Conservation (phyloP, 2,888 invertebrate genomes). For the Thelaira solivaga region DNA sequence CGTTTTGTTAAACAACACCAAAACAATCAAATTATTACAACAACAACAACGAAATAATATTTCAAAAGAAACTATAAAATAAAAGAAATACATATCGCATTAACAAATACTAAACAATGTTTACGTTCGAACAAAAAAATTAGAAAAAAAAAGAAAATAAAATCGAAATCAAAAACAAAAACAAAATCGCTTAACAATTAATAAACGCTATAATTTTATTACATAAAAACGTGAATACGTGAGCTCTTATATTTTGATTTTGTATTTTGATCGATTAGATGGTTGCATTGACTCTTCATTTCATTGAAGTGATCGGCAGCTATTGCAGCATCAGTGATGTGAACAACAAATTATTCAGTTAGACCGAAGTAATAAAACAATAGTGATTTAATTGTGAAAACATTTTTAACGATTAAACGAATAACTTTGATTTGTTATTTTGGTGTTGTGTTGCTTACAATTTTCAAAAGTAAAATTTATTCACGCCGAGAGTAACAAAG, state of each 20-base stretch:
- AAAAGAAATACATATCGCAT: not conserved
- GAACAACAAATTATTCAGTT: too few species aligned
- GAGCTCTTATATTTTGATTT: conserved; percentile 1
- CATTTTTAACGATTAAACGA: too few species aligned
- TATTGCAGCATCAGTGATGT: not conserved
- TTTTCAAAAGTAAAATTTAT: too few species aligned
- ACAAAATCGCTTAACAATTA: conserved; percentile 1
- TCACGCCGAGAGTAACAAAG: too few species aligned
- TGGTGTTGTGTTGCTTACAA: too few species aligned
- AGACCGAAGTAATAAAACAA: too few species aligned
- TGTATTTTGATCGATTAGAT: conserved; percentile 31
- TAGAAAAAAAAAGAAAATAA: not conserved
- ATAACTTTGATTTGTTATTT: too few species aligned
- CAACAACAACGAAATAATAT: conserved; percentile 4
- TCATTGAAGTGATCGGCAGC: not conserved
- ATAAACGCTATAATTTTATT: conserved; percentile 52
- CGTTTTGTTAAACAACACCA: conserved; percentile 39
- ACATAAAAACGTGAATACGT: conserved; percentile 60
- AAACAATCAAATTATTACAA: conserved; percentile 10
- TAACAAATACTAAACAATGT: not conserved
- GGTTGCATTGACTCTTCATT: conserved; percentile 46
- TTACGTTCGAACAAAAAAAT: not conserved
- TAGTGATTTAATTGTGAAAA: not conserved
- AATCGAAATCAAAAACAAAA: too few species aligned
- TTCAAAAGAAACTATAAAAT: not conserved